A percentile compares a stretch with the other conserved stretches of the same genome.
These are phyloP conservation scores for Thecocarcelia acutangulata DNA, from an alignment of 2,888 invertebrate genomes.

Conservation along the genomic window DNA sequence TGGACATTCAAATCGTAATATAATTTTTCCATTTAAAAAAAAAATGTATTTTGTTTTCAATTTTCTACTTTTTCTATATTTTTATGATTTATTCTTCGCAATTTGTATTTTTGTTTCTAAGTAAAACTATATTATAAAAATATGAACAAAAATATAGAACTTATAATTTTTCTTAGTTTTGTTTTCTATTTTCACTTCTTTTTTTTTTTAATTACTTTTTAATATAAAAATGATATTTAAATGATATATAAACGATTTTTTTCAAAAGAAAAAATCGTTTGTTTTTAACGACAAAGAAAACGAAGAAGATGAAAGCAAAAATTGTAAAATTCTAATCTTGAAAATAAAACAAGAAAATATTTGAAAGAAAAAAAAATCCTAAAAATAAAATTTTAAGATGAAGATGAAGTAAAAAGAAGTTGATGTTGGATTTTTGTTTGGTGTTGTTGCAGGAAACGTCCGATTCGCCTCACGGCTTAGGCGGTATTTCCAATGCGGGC, in stretches of 20 bases:
- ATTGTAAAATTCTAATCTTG: constrained; percentile 71
- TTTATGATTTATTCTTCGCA: constrained; percentile 63
- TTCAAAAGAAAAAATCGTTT: constrained; percentile 57
- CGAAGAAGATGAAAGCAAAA: constrained; percentile 70
- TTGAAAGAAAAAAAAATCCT: constrained; percentile 70
- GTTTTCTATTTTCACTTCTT: constrained; percentile 64
- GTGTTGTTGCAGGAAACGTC: constrained; percentile 92
- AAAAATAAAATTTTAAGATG: constrained; percentile 72
- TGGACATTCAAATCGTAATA: constrained; percentile 46
- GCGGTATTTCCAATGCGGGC: constrained; percentile 75
- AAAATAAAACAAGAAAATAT: constrained; percentile 58
- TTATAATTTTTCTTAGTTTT: constrained; percentile 62
- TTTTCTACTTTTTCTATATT: constrained; percentile 65
- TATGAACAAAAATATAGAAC: constrained; percentile 63
- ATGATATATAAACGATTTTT: constrained; percentile 51
- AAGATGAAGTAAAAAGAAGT: constrained; percentile 86
- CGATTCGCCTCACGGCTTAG: constrained; percentile 87
- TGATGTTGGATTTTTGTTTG: constrained; percentile 93
- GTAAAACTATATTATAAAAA: constrained; percentile 57
- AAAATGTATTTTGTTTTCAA: constrained; percentile 62
- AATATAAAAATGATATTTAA: constrained; percentile 53
- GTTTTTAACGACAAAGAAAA: constrained; percentile 70
- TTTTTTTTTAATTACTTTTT: constrained; percentile 51
- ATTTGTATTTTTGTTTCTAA: constrained; percentile 61
- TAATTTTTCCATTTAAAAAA: constrained; percentile 46